Conservation (phyloP, 2,888 invertebrate genomes). For the Sialis lutaria region DNA sequence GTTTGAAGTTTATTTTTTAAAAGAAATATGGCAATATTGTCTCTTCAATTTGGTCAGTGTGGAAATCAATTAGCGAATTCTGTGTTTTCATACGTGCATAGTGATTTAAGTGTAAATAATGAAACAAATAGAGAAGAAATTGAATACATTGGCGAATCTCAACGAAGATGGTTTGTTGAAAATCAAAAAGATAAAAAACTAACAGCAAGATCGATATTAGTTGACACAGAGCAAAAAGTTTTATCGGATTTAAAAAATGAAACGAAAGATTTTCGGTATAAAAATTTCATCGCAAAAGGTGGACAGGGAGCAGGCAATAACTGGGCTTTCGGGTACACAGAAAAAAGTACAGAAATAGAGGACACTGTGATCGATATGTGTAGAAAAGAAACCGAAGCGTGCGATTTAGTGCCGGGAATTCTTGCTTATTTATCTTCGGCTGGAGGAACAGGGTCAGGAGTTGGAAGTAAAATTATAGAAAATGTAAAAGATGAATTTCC, state of each 20-base stretch:
- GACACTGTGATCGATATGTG: slow-evolving; percentile 22
- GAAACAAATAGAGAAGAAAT: slow-evolving; percentile 15
- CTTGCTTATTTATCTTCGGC: slow-evolving; percentile 28
- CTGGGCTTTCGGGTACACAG: slow-evolving; percentile 31
- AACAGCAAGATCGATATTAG: slow-evolving; percentile 26
- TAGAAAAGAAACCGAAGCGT: slow-evolving; percentile 25
- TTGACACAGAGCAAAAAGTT: slow-evolving; percentile 33
- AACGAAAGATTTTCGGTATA: slow-evolving; percentile 22
- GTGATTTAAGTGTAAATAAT: slow-evolving; percentile 21
- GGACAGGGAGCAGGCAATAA: slow-evolving; percentile 33
- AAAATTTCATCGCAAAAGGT: slow-evolving; percentile 23
- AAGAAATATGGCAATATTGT: slow-evolving; percentile 24
- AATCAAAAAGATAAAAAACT: slow-evolving; percentile 18
- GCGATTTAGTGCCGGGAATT: slow-evolving; percentile 25
- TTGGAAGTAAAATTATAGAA: slow-evolving; percentile 28
- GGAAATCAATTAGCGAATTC: slow-evolving; percentile 33
- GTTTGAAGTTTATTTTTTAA: background rate
- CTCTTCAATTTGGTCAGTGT: slow-evolving; percentile 34
- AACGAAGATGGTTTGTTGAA: slow-evolving; percentile 27
- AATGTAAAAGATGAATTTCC: slow-evolving; percentile 25
- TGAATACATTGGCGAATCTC: slow-evolving; percentile 19
- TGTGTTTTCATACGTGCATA: slow-evolving; percentile 24
- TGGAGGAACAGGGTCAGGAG: slow-evolving; percentile 35
- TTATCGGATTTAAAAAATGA: slow-evolving; percentile 17
- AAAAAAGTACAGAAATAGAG: slow-evolving; percentile 23